Conservation (phyloP, 2,797 vertebrate genomes). For the Heterohyrax brucei region DNA sequence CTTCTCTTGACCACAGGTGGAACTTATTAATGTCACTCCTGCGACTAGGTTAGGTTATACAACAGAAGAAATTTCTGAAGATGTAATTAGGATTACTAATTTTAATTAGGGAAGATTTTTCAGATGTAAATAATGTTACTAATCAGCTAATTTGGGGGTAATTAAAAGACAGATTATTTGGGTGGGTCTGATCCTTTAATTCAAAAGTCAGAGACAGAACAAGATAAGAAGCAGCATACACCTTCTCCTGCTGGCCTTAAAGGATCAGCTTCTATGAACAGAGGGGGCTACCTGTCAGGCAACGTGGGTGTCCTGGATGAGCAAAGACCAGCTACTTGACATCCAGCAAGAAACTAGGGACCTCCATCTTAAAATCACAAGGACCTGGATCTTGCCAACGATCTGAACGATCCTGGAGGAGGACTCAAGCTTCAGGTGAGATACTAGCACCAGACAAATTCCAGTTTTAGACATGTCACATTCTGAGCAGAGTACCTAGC, state of each 20-base stretch:
- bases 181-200: not conserved
- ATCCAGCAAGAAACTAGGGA: not conserved
- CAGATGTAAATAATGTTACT: not conserved
- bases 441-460: not conserved
- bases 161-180: not conserved
- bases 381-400: not conserved
- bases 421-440: not conserved
- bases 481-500: not conserved
- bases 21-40: not conserved
- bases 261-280: not conserved
- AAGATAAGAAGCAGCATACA: not conserved
- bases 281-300: not conserved
- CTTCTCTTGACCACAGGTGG: not conserved
- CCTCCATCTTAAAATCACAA: not conserved
- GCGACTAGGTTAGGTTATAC: not conserved
- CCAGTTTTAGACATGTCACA: not conserved
- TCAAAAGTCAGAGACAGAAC: not conserved
- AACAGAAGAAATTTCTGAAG: constrained; percentile 32
- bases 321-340: not conserved
- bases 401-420: not conserved
- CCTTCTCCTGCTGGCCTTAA: not conserved
- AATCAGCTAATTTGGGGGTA: not conserved
- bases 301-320: not conserved
- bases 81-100: not conserved
- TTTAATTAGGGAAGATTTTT: constrained; percentile 29